phyloP scores from a whole-genome alignment of 2,888 invertebrate genomes.

The Drosophila falleni region DNA sequence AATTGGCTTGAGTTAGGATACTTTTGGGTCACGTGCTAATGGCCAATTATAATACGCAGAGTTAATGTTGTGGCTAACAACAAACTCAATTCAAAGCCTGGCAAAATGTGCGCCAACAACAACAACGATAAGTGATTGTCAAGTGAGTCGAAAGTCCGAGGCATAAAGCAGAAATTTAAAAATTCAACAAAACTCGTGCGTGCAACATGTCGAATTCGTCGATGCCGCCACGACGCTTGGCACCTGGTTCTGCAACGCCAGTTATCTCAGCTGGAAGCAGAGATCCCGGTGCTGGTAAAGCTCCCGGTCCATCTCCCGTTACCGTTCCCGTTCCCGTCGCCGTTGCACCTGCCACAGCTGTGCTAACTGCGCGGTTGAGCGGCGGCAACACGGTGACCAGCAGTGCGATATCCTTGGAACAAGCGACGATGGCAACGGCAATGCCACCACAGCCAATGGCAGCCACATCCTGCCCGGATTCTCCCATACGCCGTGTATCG shows the following conservation, averaged over 20 bases:
- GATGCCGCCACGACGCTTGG: slow-evolving; percentile 66
- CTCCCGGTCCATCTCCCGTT: slow-evolving; percentile 1
- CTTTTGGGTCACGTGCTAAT: slow-evolving; percentile 33
- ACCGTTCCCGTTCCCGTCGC: neutral
- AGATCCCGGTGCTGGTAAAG: neutral
- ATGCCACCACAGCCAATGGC: slow-evolving; percentile 29
- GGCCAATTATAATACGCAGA: slow-evolving; percentile 41
- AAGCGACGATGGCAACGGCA: slow-evolving; percentile 22
- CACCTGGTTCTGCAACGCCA: slow-evolving; percentile 79
- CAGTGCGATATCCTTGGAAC: slow-evolving; percentile 48
- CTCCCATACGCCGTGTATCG: slow-evolving; percentile 84
- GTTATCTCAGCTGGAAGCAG: slow-evolving; percentile 37
- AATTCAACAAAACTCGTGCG: slow-evolving; percentile 9
- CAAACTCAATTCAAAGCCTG: slow-evolving; percentile 10
- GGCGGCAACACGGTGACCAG: slow-evolving; percentile 58
- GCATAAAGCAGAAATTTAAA: slow-evolving; percentile 5
- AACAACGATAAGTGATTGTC: slow-evolving; percentile 37
- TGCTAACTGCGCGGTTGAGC: slow-evolving; percentile 65
- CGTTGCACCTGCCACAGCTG: slow-evolving; percentile 49
- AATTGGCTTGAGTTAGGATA: slow-evolving; percentile 47
- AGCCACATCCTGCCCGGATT: slow-evolving; percentile 82
- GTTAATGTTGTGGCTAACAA: slow-evolving; percentile 26
- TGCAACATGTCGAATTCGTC: slow-evolving; percentile 75
- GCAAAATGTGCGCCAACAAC: slow-evolving; percentile 36
- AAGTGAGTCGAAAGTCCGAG: slow-evolving; percentile 31